Conservation (phyloP, 2,113 vertebrate genomes). For the Tenebrosternarchus preto region DNA sequence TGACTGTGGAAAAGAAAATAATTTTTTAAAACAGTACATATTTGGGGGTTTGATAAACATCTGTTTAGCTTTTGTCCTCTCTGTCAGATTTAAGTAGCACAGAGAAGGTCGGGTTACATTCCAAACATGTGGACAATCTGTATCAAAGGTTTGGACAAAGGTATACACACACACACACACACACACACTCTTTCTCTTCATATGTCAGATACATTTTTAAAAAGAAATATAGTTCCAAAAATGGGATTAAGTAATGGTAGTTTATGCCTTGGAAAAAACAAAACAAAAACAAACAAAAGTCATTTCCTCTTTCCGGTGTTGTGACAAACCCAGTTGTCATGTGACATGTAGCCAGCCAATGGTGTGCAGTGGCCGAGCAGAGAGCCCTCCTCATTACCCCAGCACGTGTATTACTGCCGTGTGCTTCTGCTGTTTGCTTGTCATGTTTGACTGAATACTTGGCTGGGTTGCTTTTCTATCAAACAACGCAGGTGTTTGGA, state of each 20-base stretch:
- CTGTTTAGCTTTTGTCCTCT: background rate
- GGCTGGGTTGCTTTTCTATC: conserved; percentile 30
- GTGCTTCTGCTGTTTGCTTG: conserved; percentile 9
- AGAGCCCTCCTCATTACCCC: background rate
- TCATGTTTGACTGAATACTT: conserved; percentile 31
- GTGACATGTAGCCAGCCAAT: background rate
- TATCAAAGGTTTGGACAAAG: too few species aligned
- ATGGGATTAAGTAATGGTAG: too few species aligned
- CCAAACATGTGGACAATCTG: too few species aligned
- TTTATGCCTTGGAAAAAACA: background rate
- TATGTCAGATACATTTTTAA: too few species aligned
- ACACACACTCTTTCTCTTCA: too few species aligned
- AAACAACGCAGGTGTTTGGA: conserved; percentile 34
- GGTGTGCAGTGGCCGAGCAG: background rate
- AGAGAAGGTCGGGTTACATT: background rate
- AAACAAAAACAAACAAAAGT: background rate
- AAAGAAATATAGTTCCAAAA: too few species aligned
- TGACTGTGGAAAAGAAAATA: conserved; percentile 8
- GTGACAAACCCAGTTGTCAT: conserved; percentile 7
- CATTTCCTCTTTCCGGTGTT: background rate
- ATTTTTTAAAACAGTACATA: conserved; percentile 27
- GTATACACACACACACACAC: too few species aligned
- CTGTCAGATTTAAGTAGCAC: background rate
- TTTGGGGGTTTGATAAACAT: background rate
- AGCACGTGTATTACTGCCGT: background rate